Conservation (phyloP, 2,113 vertebrate genomes). For the Larimichthys polyactis region DNA sequence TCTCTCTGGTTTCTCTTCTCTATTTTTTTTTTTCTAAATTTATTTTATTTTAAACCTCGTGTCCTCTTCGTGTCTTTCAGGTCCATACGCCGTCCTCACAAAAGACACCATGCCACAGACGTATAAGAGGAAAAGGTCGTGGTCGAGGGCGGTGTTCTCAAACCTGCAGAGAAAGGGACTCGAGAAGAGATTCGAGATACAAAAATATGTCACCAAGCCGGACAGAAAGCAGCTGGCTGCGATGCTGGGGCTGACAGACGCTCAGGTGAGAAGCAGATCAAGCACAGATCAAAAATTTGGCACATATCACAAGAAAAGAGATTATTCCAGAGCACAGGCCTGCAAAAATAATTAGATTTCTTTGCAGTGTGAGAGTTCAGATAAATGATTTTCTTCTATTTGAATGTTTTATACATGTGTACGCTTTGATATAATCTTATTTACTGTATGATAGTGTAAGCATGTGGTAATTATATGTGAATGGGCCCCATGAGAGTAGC, state of each 20-base stretch:
- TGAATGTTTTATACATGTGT: no score
- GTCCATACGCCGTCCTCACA: conserved; percentile 95
- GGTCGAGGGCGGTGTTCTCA: conserved; percentile 98
- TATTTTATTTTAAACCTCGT: conserved; percentile 4
- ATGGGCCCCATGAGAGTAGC: not conserved
- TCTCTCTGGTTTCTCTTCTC: conserved; percentile 3
- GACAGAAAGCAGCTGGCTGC: conserved; percentile 98
- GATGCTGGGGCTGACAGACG: conserved; percentile 97
- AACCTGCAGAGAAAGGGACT: conserved; percentile 98
- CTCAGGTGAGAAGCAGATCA: conserved; percentile 87
- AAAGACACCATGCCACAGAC: conserved; percentile 99
- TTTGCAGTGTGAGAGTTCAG: no score
- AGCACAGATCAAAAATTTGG: no score
- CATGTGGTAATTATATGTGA: not conserved
- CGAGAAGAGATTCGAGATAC: conserved; percentile 98
- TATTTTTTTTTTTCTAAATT: not conserved
- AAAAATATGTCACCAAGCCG: conserved; percentile 99
- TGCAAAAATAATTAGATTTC: not conserved
- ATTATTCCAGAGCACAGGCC: not conserved
- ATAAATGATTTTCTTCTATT: not conserved
- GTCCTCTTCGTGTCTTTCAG: conserved; percentile 74
- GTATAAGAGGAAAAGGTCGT: conserved; percentile 97
- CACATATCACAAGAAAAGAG: no score
- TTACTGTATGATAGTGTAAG: not conserved
- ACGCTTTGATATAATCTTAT: not conserved